Conservation (phyloP, 2,113 vertebrate genomes). For the Prinia subflava region DNA sequence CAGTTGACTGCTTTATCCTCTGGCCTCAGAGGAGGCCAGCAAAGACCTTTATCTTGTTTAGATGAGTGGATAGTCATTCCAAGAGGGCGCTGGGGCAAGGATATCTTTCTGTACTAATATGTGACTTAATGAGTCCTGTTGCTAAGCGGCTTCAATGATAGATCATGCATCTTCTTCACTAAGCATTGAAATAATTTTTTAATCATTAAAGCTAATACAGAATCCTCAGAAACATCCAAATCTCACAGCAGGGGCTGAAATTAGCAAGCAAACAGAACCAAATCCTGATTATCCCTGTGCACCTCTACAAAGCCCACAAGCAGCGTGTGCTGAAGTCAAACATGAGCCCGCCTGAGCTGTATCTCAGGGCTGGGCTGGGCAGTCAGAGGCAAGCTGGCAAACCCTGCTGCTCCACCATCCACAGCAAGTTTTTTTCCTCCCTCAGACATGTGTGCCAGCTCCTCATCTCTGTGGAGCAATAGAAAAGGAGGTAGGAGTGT, state of each 20-base stretch:
- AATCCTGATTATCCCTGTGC: slow-evolving; percentile 41
- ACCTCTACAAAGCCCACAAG: slow-evolving; percentile 25
- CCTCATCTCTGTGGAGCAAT: not conserved
- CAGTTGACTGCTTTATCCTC: slow-evolving; percentile 46
- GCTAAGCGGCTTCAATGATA: slow-evolving; percentile 27
- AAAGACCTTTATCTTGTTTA: slow-evolving; percentile 52
- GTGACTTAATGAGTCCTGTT: slow-evolving; percentile 33
- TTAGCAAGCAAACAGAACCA: slow-evolving; percentile 60
- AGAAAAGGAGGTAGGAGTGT: not conserved
- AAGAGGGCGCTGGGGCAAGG: not conserved
- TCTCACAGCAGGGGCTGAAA: slow-evolving; percentile 51
- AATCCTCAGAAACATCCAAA: slow-evolving; percentile 43
- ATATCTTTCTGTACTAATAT: slow-evolving; percentile 27
- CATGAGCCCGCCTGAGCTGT: rapidly evolving
- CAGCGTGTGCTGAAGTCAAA: slow-evolving; percentile 10
- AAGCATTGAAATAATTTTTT: slow-evolving; percentile 56
- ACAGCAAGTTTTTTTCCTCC: not conserved
- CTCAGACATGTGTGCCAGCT: not conserved
- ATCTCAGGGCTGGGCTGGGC: not conserved
- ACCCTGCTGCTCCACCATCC: not conserved
- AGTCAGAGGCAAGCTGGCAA: not conserved
- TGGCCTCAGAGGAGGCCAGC: not conserved
- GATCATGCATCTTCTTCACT: slow-evolving; percentile 31
- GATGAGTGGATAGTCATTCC: slow-evolving; percentile 26
- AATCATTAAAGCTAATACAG: slow-evolving; percentile 57